Evolutionary conservation across 2,113 vertebrate genomes (phyloP), one percentile per base, ranked within the genome.

Genomic region (Cricetomys ansorgei): DNA sequence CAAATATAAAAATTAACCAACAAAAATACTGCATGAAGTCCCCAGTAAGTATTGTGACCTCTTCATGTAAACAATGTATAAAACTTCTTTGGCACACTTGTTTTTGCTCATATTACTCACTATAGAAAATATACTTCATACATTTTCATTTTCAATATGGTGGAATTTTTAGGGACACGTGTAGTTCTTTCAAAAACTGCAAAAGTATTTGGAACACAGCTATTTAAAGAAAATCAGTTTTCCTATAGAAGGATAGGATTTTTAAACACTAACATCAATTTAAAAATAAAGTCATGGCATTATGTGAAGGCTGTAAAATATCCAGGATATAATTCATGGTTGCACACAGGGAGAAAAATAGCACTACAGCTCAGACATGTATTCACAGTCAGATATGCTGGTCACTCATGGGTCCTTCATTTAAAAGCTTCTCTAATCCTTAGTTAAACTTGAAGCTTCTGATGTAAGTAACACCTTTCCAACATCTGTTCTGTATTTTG

Each of bases 21-120:
- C 95, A 98, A 97, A 97, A 93, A 88, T 80, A 92, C 43, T 81
- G 37, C 84, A 37, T 77, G 94, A 97, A 97, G 96, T 96, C 88
- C 95, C 94, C 95, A 95, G 19, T 94, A 93, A 87, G 94, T 98
- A 97, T 94, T 97, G 96, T 97, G 97, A 94, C 96, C 97, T 98
- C 92, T 97, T 94, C 75, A 95, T 98, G 98, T 98, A 99, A 99
- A 98, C 98, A 98, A 98, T 94, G 87, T 98, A 98, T 96, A 98
- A 98, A 98, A 98, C 84, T 97, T 98, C 98, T 98, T 99, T 99
- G 98, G 98, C 98, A 98, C 98, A 98, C 97, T 96, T 98, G 95
- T 98, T 98, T 97, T 97, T 97, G 96, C 94, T 97, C 94, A 64
- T 96, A 94, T 89, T 97, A 97, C 95, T 94, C 97, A 95, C 59